These are phyloP conservation scores for Rhegmatorhina hoffmannsi DNA, from an alignment of 2,113 vertebrate genomes.

Conservation along the genomic window DNA sequence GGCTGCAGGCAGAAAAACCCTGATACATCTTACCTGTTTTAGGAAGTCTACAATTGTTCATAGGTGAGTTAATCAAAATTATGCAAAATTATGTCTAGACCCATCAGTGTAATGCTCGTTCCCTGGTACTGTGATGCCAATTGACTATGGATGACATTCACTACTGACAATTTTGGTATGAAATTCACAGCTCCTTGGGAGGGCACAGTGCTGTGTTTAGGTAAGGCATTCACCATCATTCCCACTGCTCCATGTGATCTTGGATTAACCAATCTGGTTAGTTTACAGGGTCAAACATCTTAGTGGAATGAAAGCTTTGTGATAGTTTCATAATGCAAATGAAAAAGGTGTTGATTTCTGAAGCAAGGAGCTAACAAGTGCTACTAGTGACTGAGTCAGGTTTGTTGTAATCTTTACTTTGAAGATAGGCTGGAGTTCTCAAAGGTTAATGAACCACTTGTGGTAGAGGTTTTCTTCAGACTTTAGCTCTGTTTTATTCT, in stretches of 20 bases:
- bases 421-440: slow-evolving; percentile 80
- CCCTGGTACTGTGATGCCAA: not conserved
- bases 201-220: accelerated
- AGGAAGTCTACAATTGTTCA: not conserved
- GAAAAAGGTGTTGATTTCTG: slow-evolving; percentile 40
- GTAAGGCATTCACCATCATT: not conserved
- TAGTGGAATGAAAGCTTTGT: not conserved
- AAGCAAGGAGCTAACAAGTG: slow-evolving; percentile 59
- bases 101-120: not conserved
- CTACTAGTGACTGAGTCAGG: slow-evolving; percentile 52
- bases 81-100: not conserved
- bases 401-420: slow-evolving; percentile 75
- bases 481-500: slow-evolving; percentile 90
- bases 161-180: not conserved
- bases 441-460: slow-evolving; percentile 97
- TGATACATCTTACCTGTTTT: not conserved
- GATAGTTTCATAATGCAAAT: slow-evolving; percentile 27
- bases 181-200: not conserved
- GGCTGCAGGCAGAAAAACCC: not conserved
- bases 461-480: slow-evolving; percentile 89
- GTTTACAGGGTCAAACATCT: not conserved
- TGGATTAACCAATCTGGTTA: not conserved
- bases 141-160: accelerated
- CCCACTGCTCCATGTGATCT: not conserved
- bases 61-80: not conserved